Percentiles rank a stretch among this genome's conserved stretches.
Evolutionary conservation across 2,113 vertebrate species (phyloP).

Genomic region (Arothron firmamentum): DNA sequence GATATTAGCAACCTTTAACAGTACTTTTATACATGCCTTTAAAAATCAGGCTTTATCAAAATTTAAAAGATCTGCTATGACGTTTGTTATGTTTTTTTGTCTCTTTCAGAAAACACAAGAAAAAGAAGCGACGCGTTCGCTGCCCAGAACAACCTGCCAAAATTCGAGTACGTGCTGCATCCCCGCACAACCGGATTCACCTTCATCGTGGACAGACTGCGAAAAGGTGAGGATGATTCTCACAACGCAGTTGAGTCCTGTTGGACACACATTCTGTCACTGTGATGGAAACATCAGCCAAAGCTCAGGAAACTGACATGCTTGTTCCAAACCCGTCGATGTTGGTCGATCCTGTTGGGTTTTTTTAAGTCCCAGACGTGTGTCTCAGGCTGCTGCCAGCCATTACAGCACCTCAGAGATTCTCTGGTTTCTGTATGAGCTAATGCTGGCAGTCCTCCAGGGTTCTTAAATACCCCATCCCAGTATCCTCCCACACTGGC

Average conservation of each 20-base stretch:
- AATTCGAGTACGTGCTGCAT: conserved; percentile 89
- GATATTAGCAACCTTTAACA: too few species aligned
- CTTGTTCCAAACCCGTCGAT: conserved; percentile 17
- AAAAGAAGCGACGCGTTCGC: conserved; percentile 87
- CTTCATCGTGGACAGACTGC: conserved; percentile 88
- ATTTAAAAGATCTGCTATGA: background rate
- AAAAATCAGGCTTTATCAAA: too few species aligned
- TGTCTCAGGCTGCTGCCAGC: conserved; percentile 40
- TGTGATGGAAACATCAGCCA: conserved; percentile 28
- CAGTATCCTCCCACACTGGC: conserved; percentile 29
- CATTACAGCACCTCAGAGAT: conserved; percentile 42
- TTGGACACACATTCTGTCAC: conserved; percentile 1
- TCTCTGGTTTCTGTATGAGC: conserved; percentile 60
- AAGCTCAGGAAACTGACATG: conserved; percentile 16
- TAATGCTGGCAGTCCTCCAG: conserved; percentile 59
- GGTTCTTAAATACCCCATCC: conserved; percentile 49
- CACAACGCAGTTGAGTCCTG: background rate
- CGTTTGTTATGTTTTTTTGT: conserved; percentile 15
- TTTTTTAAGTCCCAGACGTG: conserved; percentile 34
- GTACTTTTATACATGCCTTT: too few species aligned
- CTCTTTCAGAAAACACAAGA: conserved; percentile 84
- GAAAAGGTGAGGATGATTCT: conserved; percentile 76
- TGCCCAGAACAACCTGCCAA: conserved; percentile 82
- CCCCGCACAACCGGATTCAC: conserved; percentile 95
- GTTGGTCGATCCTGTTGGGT: conserved; percentile 22